Conservation (phyloP, 2,797 vertebrate species). For the Hybognathus amarus region DNA sequence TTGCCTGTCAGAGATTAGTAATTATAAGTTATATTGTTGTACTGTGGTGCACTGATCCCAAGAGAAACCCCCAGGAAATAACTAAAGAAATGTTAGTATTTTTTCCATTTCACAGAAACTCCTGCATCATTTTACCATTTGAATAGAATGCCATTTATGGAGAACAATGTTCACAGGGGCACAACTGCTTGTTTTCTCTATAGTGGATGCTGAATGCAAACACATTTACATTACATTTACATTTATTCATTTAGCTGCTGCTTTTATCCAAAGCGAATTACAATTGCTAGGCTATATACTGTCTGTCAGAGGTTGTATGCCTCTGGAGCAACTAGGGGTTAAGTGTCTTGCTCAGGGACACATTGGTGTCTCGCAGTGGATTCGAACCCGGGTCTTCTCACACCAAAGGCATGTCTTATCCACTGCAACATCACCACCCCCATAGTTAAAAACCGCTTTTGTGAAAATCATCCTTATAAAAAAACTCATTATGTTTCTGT, state of each 20-base stretch:
- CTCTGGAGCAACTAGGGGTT: too few species aligned
- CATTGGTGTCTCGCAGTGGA: too few species aligned
- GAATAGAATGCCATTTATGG: background rate
- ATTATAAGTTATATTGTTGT: background rate
- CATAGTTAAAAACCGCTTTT: background rate
- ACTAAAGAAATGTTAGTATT: background rate
- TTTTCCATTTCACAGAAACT: background rate
- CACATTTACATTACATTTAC: too few species aligned
- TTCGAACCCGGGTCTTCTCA: too few species aligned
- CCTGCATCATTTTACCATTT: background rate
- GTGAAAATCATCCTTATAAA: background rate
- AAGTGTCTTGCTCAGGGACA: too few species aligned
- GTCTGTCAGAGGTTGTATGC: too few species aligned
- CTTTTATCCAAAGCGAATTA: too few species aligned
- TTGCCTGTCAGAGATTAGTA: background rate
- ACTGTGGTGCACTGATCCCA: background rate
- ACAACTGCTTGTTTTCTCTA: background rate
- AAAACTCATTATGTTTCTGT: background rate
- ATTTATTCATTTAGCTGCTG: too few species aligned
- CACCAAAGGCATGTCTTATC: too few species aligned
- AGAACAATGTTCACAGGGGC: background rate
- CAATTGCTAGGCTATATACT: too few species aligned
- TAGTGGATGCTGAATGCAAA: background rate
- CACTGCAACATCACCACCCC: too few species aligned
- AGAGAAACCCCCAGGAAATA: background rate